Evolutionary conservation across 2,797 vertebrate genomes (phyloP), one percentile per base, ranked within the genome.

Genomic region (Decapterus maruadsi): DNA sequence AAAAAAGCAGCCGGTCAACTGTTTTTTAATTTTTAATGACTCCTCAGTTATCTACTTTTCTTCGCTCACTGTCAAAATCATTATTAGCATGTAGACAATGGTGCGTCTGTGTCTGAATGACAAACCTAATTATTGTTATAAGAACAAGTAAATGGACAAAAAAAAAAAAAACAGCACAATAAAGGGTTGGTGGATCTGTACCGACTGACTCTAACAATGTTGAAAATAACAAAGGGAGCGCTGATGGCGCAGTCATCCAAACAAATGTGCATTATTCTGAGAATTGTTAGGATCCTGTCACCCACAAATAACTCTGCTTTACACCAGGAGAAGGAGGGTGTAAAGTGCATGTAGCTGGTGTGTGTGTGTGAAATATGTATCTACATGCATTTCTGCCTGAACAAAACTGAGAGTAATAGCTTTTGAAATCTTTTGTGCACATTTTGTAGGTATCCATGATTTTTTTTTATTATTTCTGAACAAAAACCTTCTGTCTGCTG

Each of bases 261-360:
- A 94, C 93, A 94, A 92, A 93, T 50, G 77, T 80, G 81, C 88
- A 91, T 93, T 95, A 93, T 93, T 89, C 87, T 75, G 81, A 78
- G 80, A 88, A 92, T 93, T 93, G 90, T 94, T 90, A 89, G 88
- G 85, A 89, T 89, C 87, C 90, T 93, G 90, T 94, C 91, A 92
- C 89, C 84, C 90, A 87, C 91, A 93, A 93, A 92, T 92, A 93
- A 91, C 74, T 86, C 77, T 73, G 78, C 83, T 80, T 72, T 78
- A 75, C 81, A 88, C 64, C 63, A 72, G 72, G 68, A 75, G 73
- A 72, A 63, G 63, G 53, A 73, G 62, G 42, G 61, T 65, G 56
- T 75, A 83, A 82, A 64, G 76, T 78, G 85, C 55, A 76, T 76
- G 75, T 80, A 76, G 75, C 36, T 77, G 58, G 55, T 72, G 56